Evolutionary conservation across 2,113 vertebrate species (phyloP).

Genomic region (Chionomys nivalis): DNA sequence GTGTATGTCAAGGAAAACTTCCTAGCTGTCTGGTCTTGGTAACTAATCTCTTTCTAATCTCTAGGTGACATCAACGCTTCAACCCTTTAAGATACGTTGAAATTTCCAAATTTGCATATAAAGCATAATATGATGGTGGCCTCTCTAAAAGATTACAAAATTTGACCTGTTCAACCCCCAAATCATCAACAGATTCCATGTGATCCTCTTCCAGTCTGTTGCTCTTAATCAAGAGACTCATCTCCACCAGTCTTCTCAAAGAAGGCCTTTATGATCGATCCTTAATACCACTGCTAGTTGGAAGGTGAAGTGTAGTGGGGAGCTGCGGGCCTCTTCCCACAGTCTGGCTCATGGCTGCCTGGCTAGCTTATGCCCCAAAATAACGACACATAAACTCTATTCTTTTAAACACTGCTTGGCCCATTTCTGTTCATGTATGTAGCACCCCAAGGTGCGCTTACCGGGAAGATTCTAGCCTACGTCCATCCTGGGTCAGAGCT

Average conservation of each 20-base stretch:
- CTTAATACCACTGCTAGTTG: not conserved
- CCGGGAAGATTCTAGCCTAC: too few relatives aligned
- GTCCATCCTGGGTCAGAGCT: too few relatives aligned
- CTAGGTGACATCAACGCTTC: not conserved
- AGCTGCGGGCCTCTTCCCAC: too few relatives aligned
- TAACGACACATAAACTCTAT: too few relatives aligned
- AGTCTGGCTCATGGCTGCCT: too few relatives aligned
- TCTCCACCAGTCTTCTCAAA: not conserved
- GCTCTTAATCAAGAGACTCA: not conserved
- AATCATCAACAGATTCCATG: not conserved
- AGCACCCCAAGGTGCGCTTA: too few relatives aligned
- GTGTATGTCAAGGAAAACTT: constrained; percentile 3
- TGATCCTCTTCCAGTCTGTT: not conserved
- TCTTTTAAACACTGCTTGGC: too few relatives aligned
- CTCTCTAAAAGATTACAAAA: constrained; percentile 22
- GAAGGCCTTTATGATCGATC: not conserved
- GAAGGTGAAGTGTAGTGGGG: not conserved
- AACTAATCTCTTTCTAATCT: not conserved
- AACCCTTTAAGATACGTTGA: not conserved
- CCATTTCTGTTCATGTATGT: too few relatives aligned
- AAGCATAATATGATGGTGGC: not conserved
- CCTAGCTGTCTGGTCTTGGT: constrained; percentile 23
- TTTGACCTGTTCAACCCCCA: not conserved
- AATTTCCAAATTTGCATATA: not conserved
- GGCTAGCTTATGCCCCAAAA: too few relatives aligned